A percentile compares a stretch with the other conserved stretches of the same genome.
These are phyloP conservation scores for Actinostola sp. DNA, from an alignment of 92 coral and sea anemone species.

Conservation along the genomic window DNA sequence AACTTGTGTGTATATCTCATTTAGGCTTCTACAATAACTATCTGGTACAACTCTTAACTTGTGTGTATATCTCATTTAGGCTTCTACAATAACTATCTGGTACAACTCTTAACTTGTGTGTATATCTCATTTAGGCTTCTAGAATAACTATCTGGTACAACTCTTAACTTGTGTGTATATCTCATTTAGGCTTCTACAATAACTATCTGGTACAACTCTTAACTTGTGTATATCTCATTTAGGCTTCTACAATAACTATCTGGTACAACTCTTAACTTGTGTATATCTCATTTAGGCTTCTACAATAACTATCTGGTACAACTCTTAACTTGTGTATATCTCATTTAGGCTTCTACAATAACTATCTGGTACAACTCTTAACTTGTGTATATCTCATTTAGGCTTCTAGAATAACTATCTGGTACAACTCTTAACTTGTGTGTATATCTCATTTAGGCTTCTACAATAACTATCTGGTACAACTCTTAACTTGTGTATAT, in stretches of 20 bases:
- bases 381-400: not conserved
- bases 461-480: conserved; percentile 29
- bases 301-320: not conserved
- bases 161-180: not conserved
- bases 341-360: conserved; percentile 61
- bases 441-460: conserved; percentile 34
- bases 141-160: conserved; percentile 8
- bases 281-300: not conserved
- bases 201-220: not conserved
- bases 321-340: not conserved
- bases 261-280: not conserved
- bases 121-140: conserved; percentile 49
- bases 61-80: not conserved
- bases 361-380: not conserved
- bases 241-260: conserved; percentile 59
- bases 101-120: not conserved
- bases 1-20: not conserved
- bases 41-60: not conserved
- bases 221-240: not conserved
- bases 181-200: not conserved
- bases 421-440: not conserved
- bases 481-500: not conserved
- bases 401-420: not conserved
- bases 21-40: conserved; percentile 61
- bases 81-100: not conserved